Evolutionary conservation across 2,888 invertebrate genomes (phyloP).

Genomic region (Nebria brevicollis): DNA sequence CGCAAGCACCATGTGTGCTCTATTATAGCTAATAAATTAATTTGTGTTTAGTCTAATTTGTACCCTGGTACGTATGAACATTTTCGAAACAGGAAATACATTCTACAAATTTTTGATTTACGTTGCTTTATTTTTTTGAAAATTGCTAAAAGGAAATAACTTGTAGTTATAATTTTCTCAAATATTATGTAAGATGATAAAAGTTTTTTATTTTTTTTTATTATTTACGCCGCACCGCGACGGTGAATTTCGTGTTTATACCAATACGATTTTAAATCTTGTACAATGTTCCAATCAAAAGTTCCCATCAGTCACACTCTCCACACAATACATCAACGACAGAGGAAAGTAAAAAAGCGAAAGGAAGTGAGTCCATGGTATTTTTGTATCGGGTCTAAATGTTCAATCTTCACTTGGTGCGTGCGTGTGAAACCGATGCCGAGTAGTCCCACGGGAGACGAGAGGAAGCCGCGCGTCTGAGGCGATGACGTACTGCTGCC

Average conservation of each 20-base stretch:
- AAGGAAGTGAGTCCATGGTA: neutral
- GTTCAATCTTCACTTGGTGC: conserved; percentile 4
- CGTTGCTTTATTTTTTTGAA: neutral
- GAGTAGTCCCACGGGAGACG: conserved; percentile 29
- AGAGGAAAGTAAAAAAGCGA: neutral
- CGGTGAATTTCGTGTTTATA: too few species aligned
- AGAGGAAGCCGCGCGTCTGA: conserved; percentile 7
- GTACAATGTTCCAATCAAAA: neutral
- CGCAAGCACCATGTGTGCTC: conserved; percentile 2
- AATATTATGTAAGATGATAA: too few species aligned
- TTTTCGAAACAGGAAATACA: neutral
- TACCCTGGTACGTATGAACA: conserved; percentile 21
- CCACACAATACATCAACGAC: neutral
- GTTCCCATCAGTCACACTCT: neutral
- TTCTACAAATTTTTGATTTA: neutral
- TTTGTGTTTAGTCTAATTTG: conserved; percentile 42
- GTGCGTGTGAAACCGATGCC: conserved; percentile 35
- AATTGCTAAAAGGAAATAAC: too few species aligned
- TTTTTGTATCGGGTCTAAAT: conserved; percentile 10
- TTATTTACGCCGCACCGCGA: too few species aligned
- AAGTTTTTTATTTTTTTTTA: too few species aligned
- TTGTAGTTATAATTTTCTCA: too few species aligned
- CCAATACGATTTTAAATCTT: neutral
- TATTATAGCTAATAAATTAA: conserved; percentile 32
- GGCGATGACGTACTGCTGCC: conserved; percentile 62